A percentile compares a stretch with the other conserved stretches of the same genome.
phyloP scores from a whole-genome alignment of 2,888 invertebrate genomes.

The Synergus japonicus region DNA sequence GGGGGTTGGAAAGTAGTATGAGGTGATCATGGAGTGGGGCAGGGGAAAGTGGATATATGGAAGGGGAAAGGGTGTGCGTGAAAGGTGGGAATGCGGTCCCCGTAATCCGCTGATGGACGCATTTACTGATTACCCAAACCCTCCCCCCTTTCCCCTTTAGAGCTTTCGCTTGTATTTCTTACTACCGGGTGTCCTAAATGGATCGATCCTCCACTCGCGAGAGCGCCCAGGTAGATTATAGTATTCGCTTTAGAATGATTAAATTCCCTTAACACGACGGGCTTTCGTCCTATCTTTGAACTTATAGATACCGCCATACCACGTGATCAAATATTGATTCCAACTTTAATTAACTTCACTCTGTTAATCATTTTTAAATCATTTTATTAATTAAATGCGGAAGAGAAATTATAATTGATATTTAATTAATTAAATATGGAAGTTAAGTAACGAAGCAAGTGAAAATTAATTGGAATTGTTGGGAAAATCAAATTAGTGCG shows the following conservation, averaged over 20 bases:
- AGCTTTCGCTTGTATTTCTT: conserved; percentile 71
- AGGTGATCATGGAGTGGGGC: conserved; percentile 53
- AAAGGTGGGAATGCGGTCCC: conserved; percentile 64
- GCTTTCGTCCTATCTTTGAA: conserved; percentile 29
- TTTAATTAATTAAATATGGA: conserved; percentile 33
- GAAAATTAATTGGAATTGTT: conserved; percentile 32
- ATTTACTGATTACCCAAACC: conserved; percentile 73
- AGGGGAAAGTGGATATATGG: conserved; percentile 45
- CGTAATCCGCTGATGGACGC: conserved; percentile 74
- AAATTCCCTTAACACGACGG: conserved; percentile 36
- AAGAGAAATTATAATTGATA: conserved; percentile 3
- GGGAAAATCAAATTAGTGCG: neutral
- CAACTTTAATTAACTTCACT: conserved; percentile 35
- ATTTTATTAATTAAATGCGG: conserved; percentile 18
- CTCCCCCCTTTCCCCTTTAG: conserved; percentile 59
- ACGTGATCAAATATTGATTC: conserved; percentile 37
- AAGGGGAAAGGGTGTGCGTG: conserved; percentile 49
- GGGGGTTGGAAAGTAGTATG: conserved; percentile 54
- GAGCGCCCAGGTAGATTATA: conserved; percentile 37
- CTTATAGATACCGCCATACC: conserved; percentile 7
- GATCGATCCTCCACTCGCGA: conserved; percentile 53
- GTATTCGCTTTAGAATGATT: conserved; percentile 40
- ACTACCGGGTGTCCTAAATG: conserved; percentile 65
- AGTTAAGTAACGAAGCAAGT: conserved; percentile 16
- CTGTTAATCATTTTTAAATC: conserved; percentile 20